These are phyloP conservation scores for Synanthedon formicaeformis DNA, from an alignment of 2,888 invertebrate species.

Conservation along the genomic window DNA sequence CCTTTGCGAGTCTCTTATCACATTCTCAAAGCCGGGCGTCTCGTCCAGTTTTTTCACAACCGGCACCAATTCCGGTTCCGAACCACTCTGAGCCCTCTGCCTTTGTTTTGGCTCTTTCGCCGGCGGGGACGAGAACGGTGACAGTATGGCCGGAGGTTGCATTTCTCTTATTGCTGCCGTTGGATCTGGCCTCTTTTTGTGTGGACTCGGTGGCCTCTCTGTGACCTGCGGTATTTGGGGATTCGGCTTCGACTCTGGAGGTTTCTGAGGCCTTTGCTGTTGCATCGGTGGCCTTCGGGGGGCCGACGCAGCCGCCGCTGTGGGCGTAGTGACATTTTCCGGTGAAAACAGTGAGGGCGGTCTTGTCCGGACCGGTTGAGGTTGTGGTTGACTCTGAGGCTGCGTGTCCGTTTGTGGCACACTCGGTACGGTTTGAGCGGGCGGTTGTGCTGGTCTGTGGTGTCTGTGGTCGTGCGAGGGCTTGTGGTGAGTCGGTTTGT, in stretches of 20 bases:
- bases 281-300: conserved; percentile 32
- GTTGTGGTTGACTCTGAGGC: conserved; percentile 11
- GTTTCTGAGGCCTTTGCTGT: conserved; percentile 33
- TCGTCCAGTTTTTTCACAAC: conserved; percentile 74
- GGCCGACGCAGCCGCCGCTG: conserved; percentile 45
- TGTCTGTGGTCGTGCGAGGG: conserved; percentile 36
- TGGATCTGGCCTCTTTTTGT: conserved; percentile 43
- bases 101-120: conserved; percentile 36
- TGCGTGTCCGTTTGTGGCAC: not conserved
- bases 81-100: conserved; percentile 51
- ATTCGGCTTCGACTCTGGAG: conserved; percentile 46
- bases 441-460: conserved; percentile 27
- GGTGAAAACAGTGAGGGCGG: conserved; percentile 76
- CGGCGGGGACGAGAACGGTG: conserved; percentile 64
- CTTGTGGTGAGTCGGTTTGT: conserved; percentile 45
- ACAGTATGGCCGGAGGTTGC: conserved; percentile 53
- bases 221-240: conserved; percentile 6
- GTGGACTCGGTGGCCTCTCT: conserved; percentile 36
- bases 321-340: conserved; percentile 67
- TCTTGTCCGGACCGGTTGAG: conserved; percentile 42
- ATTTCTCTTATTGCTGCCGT: conserved; percentile 45
- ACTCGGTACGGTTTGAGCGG: too few species aligned
- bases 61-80: conserved; percentile 73
- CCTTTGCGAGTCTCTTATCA: conserved; percentile 68
- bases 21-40: conserved; percentile 72